These are phyloP conservation scores for Lasioglossum malachurum DNA, from an alignment of 2,888 invertebrate species.

Conservation along the genomic window DNA sequence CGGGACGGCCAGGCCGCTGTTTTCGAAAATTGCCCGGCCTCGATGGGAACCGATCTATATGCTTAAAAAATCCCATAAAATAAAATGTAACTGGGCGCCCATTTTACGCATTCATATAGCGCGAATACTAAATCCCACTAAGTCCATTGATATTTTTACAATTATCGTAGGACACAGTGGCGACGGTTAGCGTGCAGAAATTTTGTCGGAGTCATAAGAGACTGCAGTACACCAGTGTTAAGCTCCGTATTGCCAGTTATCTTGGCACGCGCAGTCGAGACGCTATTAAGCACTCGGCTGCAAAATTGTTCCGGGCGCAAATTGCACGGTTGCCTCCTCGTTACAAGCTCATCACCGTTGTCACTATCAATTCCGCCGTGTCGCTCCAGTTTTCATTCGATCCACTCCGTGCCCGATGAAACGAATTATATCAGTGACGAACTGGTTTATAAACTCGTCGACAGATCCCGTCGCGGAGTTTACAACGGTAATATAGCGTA, in stretches of 20 bases:
- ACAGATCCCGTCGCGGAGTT: neutral
- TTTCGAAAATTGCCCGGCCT: neutral
- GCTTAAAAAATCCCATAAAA: neutral
- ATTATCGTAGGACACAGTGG: neutral
- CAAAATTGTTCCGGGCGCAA: neutral
- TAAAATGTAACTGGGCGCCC: too few relatives aligned
- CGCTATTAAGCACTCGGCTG: neutral
- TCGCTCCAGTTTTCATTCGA: neutral
- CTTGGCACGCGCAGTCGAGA: neutral
- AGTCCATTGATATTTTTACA: too few relatives aligned
- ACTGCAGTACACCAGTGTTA: neutral
- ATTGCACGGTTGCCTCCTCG: neutral
- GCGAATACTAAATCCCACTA: too few relatives aligned
- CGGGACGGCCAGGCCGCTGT: neutral
- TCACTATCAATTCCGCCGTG: neutral
- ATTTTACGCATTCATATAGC: too few relatives aligned
- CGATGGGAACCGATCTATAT: neutral
- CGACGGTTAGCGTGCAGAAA: neutral
- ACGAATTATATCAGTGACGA: neutral
- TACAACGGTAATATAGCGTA: neutral
- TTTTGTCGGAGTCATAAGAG: neutral
- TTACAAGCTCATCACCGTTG: neutral
- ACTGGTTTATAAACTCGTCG: neutral
- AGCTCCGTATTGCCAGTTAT: neutral
- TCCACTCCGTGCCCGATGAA: neutral